Conservation (phyloP, 1,140 invertebrate genomes). For the Galleria mellonella region DNA sequence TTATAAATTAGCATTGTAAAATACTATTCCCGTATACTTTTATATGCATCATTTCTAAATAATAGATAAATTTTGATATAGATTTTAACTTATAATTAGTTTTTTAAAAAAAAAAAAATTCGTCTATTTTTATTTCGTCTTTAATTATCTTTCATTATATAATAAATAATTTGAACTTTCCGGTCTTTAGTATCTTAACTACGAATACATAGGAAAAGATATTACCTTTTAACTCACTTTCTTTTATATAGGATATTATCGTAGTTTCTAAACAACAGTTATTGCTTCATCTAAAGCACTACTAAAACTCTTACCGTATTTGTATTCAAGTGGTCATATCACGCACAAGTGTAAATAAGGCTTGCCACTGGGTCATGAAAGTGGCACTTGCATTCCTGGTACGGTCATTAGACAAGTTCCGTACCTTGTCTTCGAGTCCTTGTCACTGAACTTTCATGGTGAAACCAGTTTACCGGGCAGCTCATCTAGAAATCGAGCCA, state of each 20-base stretch:
- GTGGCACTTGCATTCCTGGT: conserved; percentile 34
- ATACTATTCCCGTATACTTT: too few relatives aligned
- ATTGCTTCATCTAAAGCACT: not conserved
- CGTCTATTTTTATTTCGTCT: too few relatives aligned
- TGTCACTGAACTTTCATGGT: conserved; percentile 30
- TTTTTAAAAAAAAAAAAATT: too few relatives aligned
- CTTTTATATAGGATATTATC: not conserved
- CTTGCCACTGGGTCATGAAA: conserved; percentile 32
- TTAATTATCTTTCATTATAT: too few relatives aligned
- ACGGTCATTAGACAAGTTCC: conserved; percentile 37
- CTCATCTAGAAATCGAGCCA: conserved; percentile 52
- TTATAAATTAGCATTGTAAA: too few relatives aligned
- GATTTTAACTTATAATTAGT: too few relatives aligned
- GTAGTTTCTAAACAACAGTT: not conserved
- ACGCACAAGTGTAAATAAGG: conserved; percentile 5
- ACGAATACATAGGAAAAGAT: too few relatives aligned
- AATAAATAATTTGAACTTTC: too few relatives aligned
- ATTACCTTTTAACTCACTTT: too few relatives aligned
- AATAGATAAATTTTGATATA: too few relatives aligned
- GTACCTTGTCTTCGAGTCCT: conserved; percentile 11
- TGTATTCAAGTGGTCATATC: conserved; percentile 6
- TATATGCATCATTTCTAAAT: too few relatives aligned
- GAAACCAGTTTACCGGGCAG: conserved; percentile 33
- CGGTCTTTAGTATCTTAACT: too few relatives aligned
- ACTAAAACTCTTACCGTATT: conserved; percentile 1